Percentiles rank a stretch among this genome's conserved stretches.
These are phyloP conservation scores for Patiria pectinifera DNA, from an alignment of 53 echinoderm and acorn worm genomes.

Conservation along the genomic window DNA sequence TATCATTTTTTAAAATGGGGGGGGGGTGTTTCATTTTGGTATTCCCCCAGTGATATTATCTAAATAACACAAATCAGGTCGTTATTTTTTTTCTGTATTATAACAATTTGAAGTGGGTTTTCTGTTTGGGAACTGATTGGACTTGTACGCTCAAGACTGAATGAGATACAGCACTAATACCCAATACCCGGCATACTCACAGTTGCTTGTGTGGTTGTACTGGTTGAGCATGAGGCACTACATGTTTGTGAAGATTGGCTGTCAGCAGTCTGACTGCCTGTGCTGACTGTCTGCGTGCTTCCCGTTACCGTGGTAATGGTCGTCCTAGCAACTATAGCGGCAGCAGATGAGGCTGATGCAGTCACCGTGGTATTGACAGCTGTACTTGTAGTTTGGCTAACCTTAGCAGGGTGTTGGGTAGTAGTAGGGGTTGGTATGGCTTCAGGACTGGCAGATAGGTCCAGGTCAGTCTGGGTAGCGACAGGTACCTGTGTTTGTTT, in stretches of 20 bases:
- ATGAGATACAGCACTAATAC: neutral
- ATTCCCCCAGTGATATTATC: no score
- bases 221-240: slow-evolving; percentile 82
- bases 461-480: slow-evolving; percentile 84
- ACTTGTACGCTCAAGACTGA: no score
- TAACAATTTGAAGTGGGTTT: no score
- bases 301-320: slow-evolving; percentile 63
- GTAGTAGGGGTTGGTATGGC: slow-evolving; percentile 32
- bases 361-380: slow-evolving; percentile 53
- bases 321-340: slow-evolving; percentile 65
- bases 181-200: neutral
- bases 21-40: no score
- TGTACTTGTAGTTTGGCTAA: slow-evolving; percentile 62
- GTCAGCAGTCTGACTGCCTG: slow-evolving; percentile 58
- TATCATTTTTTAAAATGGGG: no score
- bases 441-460: slow-evolving; percentile 71
- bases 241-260: slow-evolving; percentile 76
- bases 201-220: slow-evolving; percentile 69
- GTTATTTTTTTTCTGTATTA: no score
- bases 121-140: no score
- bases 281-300: slow-evolving; percentile 77
- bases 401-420: slow-evolving; percentile 44
- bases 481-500: slow-evolving; percentile 79
- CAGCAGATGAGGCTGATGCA: slow-evolving; percentile 39
- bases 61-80: no score